phyloP scores from a whole-genome alignment of 2,888 invertebrate genomes.

The Callyntrura guangdongensis region DNA sequence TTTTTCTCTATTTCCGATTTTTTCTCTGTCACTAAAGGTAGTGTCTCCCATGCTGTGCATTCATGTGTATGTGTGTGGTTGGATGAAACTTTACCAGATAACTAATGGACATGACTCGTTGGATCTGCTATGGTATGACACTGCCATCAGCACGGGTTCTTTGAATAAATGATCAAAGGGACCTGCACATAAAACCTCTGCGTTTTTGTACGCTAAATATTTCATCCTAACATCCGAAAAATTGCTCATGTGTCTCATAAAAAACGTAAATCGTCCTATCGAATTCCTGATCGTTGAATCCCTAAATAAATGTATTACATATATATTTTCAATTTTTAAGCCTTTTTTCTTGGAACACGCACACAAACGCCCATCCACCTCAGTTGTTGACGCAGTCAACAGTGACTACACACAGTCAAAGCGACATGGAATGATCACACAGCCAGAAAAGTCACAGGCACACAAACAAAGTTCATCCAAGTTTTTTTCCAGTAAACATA shows the following conservation, averaged over 20 bases:
- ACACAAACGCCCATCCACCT: neutral
- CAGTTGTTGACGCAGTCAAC: constrained; percentile 11
- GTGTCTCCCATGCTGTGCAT: neutral
- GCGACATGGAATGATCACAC: neutral
- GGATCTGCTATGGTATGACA: neutral
- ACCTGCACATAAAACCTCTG: neutral
- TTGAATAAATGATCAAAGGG: neutral
- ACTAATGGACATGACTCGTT: neutral
- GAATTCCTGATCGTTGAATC: too few relatives aligned
- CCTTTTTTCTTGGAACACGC: neutral
- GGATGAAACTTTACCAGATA: neutral
- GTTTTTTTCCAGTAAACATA: neutral
- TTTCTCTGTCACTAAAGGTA: too few relatives aligned
- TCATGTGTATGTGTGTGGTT: neutral
- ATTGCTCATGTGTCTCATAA: neutral
- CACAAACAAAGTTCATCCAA: neutral
- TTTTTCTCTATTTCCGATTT: neutral
- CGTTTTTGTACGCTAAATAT: neutral
- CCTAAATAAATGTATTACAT: neutral
- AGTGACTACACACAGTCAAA: neutral
- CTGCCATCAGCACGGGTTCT: neutral
- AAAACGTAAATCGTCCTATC: too few relatives aligned
- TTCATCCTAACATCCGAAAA: neutral
- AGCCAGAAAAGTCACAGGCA: neutral
- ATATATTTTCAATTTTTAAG: neutral